Base-by-base conservation (phyloP, 2,797 vertebrate genomes). In the Pyrocephalus nanus region DNA sequence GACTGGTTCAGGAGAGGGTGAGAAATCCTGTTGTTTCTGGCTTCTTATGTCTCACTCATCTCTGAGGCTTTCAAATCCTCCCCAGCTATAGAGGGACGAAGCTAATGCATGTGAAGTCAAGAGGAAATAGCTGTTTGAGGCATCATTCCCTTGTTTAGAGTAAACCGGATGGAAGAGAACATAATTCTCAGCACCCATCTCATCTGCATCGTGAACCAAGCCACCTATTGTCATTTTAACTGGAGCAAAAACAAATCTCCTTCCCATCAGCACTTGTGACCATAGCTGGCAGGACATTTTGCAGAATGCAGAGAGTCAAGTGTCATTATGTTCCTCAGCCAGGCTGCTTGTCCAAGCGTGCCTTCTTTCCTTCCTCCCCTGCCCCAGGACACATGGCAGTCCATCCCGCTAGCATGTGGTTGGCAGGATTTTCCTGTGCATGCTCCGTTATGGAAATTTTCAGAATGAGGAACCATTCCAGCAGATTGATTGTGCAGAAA, bases 291-390 rank as follows among this genome's bases (percentile, higher is more conserved):
- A 96, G 80, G 83, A 78, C 72, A 90, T 86, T 78, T 61, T 93
- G 48, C 72, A 80, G 82, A 92, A 34, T n/a, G 27, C 86, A 79
- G 76, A 86, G 78, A 85, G 64, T 55, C 36, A 95, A 94, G 75
- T 47, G 16, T 51, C 29, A 19, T 84, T 66, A 62, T 93, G 81
- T 95, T 66, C 42, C 86, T 80, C 51, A 82, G 93, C 94, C 90
- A 93, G 91, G 55, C 80, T 26, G 12, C 88, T 78, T 90, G 84
- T 88, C 81, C 92, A 94, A 88, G 85, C 20, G 1, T 51, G 48
- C 71, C 65, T 78, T 96, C 73, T 89, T 96, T 95, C 80, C 93
- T 88, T 95, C 88, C 95, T 96, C 58, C 79, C 53, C 51, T 88
- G 77, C 86, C 90, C 85, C 95, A 95, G 94, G 67, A 86, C 65